These are phyloP conservation scores for Papilio polytes DNA, from an alignment of 1,140 invertebrate species.

Conservation along the genomic window DNA sequence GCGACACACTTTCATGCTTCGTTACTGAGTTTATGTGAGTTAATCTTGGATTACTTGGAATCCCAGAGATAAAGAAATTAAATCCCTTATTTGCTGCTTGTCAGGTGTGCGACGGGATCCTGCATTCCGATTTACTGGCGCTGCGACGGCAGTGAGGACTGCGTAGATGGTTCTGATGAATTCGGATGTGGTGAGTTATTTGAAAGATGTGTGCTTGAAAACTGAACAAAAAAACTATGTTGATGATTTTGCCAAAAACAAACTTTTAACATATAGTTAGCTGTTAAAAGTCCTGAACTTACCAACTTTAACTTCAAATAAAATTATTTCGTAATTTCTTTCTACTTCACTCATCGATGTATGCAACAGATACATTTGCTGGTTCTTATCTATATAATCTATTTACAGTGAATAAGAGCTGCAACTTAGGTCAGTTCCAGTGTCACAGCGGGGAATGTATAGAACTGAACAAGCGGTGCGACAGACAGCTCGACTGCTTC, in stretches of 20 bases:
- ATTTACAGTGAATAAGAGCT: conserved; percentile 72
- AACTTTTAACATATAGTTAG: no score
- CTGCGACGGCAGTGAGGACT: conserved; percentile 90
- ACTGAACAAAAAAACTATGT: not conserved
- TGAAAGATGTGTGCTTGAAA: not conserved
- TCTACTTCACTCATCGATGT: not conserved
- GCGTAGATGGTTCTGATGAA: conserved; percentile 90
- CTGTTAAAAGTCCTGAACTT: not conserved
- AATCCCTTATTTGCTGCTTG: no score
- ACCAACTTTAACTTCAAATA: not conserved
- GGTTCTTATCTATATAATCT: not conserved
- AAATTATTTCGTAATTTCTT: not conserved
- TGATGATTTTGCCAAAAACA: no score
- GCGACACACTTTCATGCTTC: conserved; percentile 65
- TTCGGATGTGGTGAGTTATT: conserved; percentile 77
- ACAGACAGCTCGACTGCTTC: conserved; percentile 89
- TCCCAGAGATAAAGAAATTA: no score
- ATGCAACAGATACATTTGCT: not conserved
- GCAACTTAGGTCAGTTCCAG: conserved; percentile 84
- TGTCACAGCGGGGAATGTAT: conserved; percentile 85
- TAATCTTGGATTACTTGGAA: not conserved
- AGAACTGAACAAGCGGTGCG: conserved; percentile 85
- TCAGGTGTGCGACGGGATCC: conserved; percentile 84
- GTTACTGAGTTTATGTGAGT: conserved; percentile 61
- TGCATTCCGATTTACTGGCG: conserved; percentile 90